Evolutionary conservation across 2,797 vertebrate species (phyloP), one percentile per base, ranked within the genome.

Genomic region (Cercopithecus petaurista): DNA sequence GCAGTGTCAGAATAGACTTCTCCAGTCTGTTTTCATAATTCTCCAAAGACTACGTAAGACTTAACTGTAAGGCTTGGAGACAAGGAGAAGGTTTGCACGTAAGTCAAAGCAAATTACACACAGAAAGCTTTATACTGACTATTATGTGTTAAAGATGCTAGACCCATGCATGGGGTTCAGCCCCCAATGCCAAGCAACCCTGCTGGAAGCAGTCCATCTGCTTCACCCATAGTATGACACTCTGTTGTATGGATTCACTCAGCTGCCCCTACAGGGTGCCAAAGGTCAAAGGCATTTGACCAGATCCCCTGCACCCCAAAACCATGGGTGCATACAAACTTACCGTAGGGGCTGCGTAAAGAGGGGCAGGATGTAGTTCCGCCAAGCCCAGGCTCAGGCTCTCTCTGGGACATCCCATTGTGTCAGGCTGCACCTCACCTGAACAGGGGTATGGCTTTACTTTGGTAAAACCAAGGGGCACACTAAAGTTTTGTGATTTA

Each of bases 311-410:
- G 7, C 19, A 17, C 9, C 64, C 5, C 14, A 14, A 77, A 86
- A 2, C 46, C 28, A 50, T 0, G 5, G 11, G 2, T 30, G 2
- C 5, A 12, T 1, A 0, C 4, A 64, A 15, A 7, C 4, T 28
- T 55, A 33, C 4, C 19, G 0, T 4, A 24, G 8, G n/a, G 14
- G 2, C 4, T 50, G 13, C 1, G 22, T 17, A 11, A 46, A 61
- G 26, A 2, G 11, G 22, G 3, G 0, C 6, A 46, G 13, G 12
- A 22, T 11, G 12, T 5, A n/a, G 33, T 13, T 7, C 28, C 5
- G 3, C n/a, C 2, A 15, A 6, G 1, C 4, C 4, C 7, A 10
- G 43, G 33, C 7, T 72, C 26, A 41, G 52, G 3, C 8, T 28
- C 15, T 5, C 75, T 52, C 33, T 81, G 39, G 48, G 26, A 30